Conservation (phyloP, 2,113 vertebrate genomes). For the Siniperca knerii region DNA sequence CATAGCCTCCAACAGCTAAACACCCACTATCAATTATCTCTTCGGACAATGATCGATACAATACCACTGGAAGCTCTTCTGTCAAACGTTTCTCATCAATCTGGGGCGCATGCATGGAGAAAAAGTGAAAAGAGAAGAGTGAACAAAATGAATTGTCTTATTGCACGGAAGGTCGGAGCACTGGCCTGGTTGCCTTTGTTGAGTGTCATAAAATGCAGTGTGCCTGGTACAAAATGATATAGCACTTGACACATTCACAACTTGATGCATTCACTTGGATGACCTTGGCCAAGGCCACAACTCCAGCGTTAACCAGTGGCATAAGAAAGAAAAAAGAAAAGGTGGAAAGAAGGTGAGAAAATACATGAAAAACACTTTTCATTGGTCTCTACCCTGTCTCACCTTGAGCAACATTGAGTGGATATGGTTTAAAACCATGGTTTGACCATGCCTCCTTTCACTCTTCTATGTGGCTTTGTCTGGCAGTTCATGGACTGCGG, state of each 20-base stretch:
- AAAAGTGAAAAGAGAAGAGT: background rate
- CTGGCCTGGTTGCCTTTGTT: constrained; percentile 10
- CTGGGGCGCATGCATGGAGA: background rate
- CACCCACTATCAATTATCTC: constrained; percentile 24
- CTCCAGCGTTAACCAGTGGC: constrained; percentile 1
- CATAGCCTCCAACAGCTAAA: constrained; percentile 10
- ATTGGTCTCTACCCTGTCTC: background rate
- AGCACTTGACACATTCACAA: constrained; percentile 22
- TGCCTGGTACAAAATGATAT: background rate
- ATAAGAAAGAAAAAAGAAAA: background rate
- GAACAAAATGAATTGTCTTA: constrained; percentile 18
- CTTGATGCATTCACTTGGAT: background rate
- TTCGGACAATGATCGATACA: constrained; percentile 19
- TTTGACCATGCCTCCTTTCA: constrained; percentile 15
- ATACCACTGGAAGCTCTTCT: background rate
- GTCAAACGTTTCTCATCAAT: constrained; percentile 10
- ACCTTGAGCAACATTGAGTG: constrained; percentile 38
- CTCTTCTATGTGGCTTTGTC: constrained; percentile 33
- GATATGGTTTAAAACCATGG: constrained; percentile 3
- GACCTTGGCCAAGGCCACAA: constrained; percentile 16
- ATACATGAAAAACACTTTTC: constrained; percentile 48
- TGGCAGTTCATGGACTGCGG: constrained; percentile 20
- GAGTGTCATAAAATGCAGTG: constrained; percentile 7
- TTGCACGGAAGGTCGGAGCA: background rate
- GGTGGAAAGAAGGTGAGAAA: constrained; percentile 2